Base-by-base conservation (phyloP, 2,888 invertebrate genomes). In the Candidula unifasciata region DNA sequence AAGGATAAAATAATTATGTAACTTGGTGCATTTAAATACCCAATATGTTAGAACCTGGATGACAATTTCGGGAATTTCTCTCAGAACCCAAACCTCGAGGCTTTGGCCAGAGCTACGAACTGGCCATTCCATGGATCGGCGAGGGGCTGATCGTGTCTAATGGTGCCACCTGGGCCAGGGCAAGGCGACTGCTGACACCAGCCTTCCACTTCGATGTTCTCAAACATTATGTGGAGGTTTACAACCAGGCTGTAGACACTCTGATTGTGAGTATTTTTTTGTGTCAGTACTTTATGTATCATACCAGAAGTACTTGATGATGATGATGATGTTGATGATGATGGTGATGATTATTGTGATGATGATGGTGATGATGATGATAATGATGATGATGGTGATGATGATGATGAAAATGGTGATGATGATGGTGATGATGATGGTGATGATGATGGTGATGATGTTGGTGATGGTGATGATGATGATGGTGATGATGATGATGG, bases 131-230 rank as follows among this genome's bases (percentile, higher is more conserved):
- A 1, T 91, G 91, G 91, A 80, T 91, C n/a, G 91, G 91, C 2
- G 89, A 89, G 33, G 91, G 91, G 3, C 83, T 91, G 33, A 85
- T 91, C 76, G 85, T 90, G 27, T 88, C 90, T 3, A 88, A 88
- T 24, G 91, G 91, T 10, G 80, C 87, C 68, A 88, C 87, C 18
- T 91, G 91, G 91, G 88, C 88, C 0, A 78, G 91, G 54, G 86
- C 91, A 0, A 81, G 91, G 13, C 84, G 89, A n/a, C 87, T 91
- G 1, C 88, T 91, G 2, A 91, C 91, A 0, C 91, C 91, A 16
- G 91, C 91, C 27, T 91, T 91, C 83, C 92, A 92, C 86, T 92
- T 91, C 83, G 91, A 91, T 79, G 91, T 91, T 30, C 88, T 92
- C 30, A 89, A 89, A 64, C 89, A 89, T 1, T 91, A 92, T 37